Evolutionary conservation across 1,140 invertebrate genomes (phyloP), one percentile per base, ranked within the genome.

Genomic region (Diuraphis noxia): DNA sequence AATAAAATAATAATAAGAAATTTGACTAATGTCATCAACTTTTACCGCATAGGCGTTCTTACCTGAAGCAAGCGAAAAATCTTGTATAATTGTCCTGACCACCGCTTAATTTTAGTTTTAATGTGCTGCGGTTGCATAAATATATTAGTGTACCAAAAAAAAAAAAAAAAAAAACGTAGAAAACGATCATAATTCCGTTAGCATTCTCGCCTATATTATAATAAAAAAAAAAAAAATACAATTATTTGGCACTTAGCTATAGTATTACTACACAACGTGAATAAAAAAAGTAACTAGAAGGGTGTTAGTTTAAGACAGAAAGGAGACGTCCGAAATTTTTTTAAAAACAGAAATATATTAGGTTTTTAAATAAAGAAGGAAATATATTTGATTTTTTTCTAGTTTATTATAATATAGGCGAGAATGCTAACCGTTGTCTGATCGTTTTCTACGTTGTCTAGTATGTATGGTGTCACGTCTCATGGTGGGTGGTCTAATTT

Each of bases 351-450:
- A 63, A 56, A 63, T 41, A 63, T 88, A 88, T 63, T 63, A 88
- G 86, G 17, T 36, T 88, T 40, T 82, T 82, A 49, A 49, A 91
- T 82, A 13, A 52, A 82, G 77, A 91, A 91, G n/a, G 34, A 79
- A 46, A 90, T 90, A 46, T 81, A 81, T 46, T 81, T 81, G 34
- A 82, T 40, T 49, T 21, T 81, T 91, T 49, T 82, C 77, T 91
- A 91, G 25, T 34, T 49, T 49, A 91, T 38, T 77, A n/a, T n/a
- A 49, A 91, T 79, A 46, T 77, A 90, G 88, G 8, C 77, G 43
- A 88, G 88, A 92, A 85, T 92, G 85, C 88, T 91, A 85, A 92
- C 92, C 88, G 49, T 92, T 88, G 89, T 90, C 92, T 77, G 92
- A 89, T 72, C 79, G 87, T 85, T 86, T 89, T 88, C 92, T 92